Conservation (phyloP, 1,140 invertebrate species). For the honey bee (Apis mellifera) region DNA sequence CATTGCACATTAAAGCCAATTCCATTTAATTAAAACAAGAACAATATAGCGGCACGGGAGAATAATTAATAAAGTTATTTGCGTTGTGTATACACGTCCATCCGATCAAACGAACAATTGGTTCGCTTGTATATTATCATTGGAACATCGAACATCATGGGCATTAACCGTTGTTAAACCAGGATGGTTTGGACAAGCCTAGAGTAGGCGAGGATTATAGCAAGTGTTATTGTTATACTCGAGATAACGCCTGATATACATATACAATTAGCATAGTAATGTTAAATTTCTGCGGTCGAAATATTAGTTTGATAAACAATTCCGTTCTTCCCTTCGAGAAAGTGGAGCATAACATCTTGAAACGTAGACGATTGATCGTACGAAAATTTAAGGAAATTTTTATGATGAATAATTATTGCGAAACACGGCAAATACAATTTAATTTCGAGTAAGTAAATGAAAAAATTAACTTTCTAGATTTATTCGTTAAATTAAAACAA, state of each 20-base stretch:
- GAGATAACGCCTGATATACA: background rate
- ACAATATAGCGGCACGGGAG: background rate
- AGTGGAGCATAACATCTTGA: background rate
- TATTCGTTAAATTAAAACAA: background rate
- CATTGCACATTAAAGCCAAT: background rate
- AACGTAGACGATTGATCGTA: background rate
- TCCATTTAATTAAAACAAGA: background rate
- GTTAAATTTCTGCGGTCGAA: background rate
- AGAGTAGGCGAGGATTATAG: conserved; percentile 2
- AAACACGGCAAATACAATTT: too few relatives aligned
- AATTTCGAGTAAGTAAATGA: background rate
- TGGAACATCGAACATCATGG: conserved; percentile 5
- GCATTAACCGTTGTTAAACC: background rate
- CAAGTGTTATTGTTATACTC: conserved; percentile 28
- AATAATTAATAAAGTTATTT: conserved; percentile 1
- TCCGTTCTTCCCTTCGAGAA: too few relatives aligned
- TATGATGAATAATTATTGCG: too few relatives aligned
- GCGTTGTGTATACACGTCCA: background rate
- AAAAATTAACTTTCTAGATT: too few relatives aligned
- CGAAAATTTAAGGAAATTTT: background rate
- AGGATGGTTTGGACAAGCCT: background rate
- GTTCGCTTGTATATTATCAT: conserved; percentile 10
- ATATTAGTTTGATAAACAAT: background rate
- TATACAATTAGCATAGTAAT: conserved; percentile 17
- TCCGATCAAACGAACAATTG: conserved; percentile 9